Evolutionary conservation across 2,888 invertebrate species (phyloP).

Genomic region (Nipponacmea schrenckii): DNA sequence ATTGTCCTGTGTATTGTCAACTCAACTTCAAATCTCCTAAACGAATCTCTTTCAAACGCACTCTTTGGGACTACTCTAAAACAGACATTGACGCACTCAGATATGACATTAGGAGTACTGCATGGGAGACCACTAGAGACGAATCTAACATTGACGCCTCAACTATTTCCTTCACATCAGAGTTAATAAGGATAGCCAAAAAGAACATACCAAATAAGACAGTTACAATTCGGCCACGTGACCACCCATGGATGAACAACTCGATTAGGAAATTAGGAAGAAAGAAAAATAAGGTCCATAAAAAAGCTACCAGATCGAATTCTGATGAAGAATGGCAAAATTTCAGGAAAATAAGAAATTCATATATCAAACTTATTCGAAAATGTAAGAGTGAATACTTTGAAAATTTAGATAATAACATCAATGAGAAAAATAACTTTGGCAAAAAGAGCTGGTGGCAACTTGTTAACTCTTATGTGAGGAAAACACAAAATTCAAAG

Average conservation of each 20-base stretch:
- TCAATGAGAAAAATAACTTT: not conserved
- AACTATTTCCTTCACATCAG: not conserved
- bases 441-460: slow-evolving; percentile 3
- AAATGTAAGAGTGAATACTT: no score
- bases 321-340: not conserved
- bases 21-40: no score
- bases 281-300: not conserved
- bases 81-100: not conserved
- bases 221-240: not conserved
- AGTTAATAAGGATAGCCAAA: not conserved
- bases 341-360: not conserved
- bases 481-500: not conserved
- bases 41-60: no score
- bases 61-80: no score
- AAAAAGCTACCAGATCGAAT: not conserved
- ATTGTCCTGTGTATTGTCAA: no score
- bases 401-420: no score
- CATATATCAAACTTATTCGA: no score
- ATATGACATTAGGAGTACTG: no score
- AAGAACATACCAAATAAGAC: not conserved
- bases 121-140: not conserved
- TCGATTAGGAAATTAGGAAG: not conserved
- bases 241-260: slow-evolving; percentile 1
- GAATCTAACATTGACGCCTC: not conserved
- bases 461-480: not conserved